A percentile compares a stretch with the other conserved stretches of the same genome.
These are phyloP conservation scores for Aythya baeri DNA, from an alignment of 2,113 vertebrate species.

Conservation along the genomic window DNA sequence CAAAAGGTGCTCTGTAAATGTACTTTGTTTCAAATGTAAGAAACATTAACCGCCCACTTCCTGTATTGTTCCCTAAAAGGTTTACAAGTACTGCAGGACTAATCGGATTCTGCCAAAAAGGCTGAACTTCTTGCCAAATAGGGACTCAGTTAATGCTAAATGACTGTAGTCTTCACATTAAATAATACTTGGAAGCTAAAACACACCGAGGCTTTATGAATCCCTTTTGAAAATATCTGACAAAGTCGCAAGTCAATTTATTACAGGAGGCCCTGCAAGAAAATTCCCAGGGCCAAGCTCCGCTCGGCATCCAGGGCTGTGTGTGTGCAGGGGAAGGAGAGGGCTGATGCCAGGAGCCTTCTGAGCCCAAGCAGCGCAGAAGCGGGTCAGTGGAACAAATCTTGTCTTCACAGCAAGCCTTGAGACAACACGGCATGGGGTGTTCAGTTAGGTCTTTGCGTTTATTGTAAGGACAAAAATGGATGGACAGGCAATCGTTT, in stretches of 20 bases:
- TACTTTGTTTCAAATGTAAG: conserved; percentile 53
- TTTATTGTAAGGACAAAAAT: not conserved
- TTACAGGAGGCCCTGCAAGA: conserved; percentile 24
- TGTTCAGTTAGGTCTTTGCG: not conserved
- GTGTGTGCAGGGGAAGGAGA: not conserved
- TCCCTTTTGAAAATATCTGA: conserved; percentile 29
- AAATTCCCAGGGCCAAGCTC: conserved; percentile 35
- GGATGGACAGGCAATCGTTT: not conserved
- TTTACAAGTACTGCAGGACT: conserved; percentile 62
- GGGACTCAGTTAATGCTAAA: conserved; percentile 22
- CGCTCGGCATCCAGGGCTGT: not conserved
- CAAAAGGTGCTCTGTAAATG: conserved; percentile 39
- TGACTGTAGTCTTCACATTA: conserved; percentile 36
- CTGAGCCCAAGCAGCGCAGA: not conserved
- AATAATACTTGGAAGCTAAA: conserved; percentile 42
- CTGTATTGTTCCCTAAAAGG: conserved; percentile 56
- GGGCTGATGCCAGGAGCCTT: not conserved
- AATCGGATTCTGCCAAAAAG: conserved; percentile 46
- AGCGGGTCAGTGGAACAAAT: conserved; percentile 30
- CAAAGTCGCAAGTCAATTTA: conserved; percentile 34
- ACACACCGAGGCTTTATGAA: conserved; percentile 5
- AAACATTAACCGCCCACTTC: conserved; percentile 69
- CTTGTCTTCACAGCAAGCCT: not conserved
- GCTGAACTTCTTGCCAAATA: conserved; percentile 27
- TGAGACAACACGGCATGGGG: not conserved